Base-by-base conservation (phyloP, 2,797 vertebrate genomes). In the Poeciliopsis gracilis region DNA sequence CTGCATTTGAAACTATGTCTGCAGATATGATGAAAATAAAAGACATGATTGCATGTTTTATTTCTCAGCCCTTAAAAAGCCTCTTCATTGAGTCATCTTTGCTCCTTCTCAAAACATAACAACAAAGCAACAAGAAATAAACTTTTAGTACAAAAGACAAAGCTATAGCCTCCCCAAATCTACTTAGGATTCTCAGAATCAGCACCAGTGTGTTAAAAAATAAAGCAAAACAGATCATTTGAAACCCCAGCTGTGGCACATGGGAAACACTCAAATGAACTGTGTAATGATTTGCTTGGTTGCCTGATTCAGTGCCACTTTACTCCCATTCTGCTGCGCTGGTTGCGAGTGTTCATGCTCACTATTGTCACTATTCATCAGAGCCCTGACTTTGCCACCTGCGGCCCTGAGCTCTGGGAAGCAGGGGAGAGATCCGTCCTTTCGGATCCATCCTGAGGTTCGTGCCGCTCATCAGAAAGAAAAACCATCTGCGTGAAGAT, bases 291-390 rank as follows among this genome's bases (percentile, higher is more conserved):
- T 82, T 75, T 84, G 77, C 73, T 87, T 75, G 76, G 61, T 74
- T 82, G 75, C 71, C 73, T 79, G 79, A 85, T 71, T 47, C 78
- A 41, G 77, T 51, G 16, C 67, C n/a, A 73, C 78, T 84, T 84
- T 53, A 82, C 81, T 90, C 72, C 79, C 61, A 74, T 76, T 71
- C 47, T 72, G 69, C 51, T 75, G 75, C 55, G 80, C 80, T 73
- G 76, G 77, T 76, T 77, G 82, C 46, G 79, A 84, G 84, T 78
- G 76, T 75, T 76, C 45, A 43, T 77, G 77, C 72, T 84, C 76
- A 49, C 73, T 77, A 63, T 84, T 87, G 89, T 90, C 88, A 88
- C 76, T 70, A 82, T 86, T 92, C 88, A 90, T 93, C 88, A 93
- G 79, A 77, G 73, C 73, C 57, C 74, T 81, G 83, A 76, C 83